phyloP scores from a whole-genome alignment of 2,113 vertebrate species.

The Rhodinocichla rosea region DNA sequence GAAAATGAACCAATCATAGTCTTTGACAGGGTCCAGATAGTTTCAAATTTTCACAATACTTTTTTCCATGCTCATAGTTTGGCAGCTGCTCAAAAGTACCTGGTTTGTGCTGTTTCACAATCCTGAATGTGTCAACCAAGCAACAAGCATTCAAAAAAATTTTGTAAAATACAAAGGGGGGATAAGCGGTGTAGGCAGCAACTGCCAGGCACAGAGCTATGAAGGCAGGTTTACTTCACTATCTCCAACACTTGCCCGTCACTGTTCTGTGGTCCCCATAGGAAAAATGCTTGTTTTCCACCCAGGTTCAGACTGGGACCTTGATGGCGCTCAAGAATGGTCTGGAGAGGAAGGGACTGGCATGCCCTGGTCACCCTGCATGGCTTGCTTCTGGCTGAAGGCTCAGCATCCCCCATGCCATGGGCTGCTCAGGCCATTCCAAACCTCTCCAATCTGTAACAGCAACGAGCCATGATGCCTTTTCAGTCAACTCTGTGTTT shows the following conservation, averaged over 20 bases:
- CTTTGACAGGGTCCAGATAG: neutral
- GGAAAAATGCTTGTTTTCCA: neutral
- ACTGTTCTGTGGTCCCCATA: neutral
- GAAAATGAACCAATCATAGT: neutral
- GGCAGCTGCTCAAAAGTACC: neutral
- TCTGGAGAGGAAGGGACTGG: neutral
- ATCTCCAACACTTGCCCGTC: neutral
- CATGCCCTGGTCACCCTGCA: neutral
- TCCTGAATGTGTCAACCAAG: neutral
- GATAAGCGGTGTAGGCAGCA: neutral
- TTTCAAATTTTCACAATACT: neutral
- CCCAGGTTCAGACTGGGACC: neutral
- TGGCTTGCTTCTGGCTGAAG: neutral
- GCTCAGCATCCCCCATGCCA: neutral
- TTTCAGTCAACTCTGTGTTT: rapidly evolving
- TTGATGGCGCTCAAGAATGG: neutral
- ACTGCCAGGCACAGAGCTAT: neutral
- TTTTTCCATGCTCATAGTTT: neutral
- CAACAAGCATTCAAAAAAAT: neutral
- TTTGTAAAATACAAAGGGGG: neutral
- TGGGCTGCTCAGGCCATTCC: neutral
- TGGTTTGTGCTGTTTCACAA: neutral
- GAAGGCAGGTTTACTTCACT: neutral
- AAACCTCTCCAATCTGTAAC: rapidly evolving
- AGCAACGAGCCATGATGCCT: neutral